phyloP scores from a whole-genome alignment of 1,140 invertebrate species.

The Pseudoatta argentina region DNA sequence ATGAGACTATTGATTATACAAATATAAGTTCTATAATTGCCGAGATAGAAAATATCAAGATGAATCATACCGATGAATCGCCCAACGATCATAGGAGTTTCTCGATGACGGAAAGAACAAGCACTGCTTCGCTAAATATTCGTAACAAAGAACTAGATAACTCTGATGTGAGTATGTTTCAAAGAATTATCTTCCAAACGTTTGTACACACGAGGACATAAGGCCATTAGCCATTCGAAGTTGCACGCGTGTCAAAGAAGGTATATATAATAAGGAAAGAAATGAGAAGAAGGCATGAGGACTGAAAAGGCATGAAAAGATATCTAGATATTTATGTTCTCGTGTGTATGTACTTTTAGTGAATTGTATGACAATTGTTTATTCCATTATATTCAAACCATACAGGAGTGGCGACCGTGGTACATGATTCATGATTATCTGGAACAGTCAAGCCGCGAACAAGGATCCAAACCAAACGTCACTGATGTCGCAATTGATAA shows the following conservation, averaged over 20 bases:
- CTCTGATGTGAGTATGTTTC: conserved; percentile 29
- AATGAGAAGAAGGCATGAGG: too few relatives aligned
- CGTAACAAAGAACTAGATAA: conserved; percentile 4
- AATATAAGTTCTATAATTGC: neutral
- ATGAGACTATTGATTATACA: neutral
- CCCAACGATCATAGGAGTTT: neutral
- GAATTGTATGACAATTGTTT: conserved; percentile 20
- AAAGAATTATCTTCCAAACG: neutral
- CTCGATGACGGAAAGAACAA: neutral
- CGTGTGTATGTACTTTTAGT: neutral
- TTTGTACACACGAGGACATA: neutral
- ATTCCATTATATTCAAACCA: neutral
- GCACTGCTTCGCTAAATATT: neutral
- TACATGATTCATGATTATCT: conserved; percentile 18
- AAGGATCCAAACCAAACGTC: neutral
- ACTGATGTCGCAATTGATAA: neutral
- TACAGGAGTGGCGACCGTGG: neutral
- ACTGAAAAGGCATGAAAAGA: too few relatives aligned
- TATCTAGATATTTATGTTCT: too few relatives aligned
- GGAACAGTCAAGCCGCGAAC: neutral
- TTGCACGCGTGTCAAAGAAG: too few relatives aligned
- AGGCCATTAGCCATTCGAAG: too few relatives aligned
- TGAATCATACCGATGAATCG: conserved; percentile 8
- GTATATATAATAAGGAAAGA: too few relatives aligned
- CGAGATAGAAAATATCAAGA: neutral